Evolutionary conservation across 2,797 vertebrate species (phyloP), one percentile per base, ranked within the genome.

Genomic region (Xyrichtys novacula): DNA sequence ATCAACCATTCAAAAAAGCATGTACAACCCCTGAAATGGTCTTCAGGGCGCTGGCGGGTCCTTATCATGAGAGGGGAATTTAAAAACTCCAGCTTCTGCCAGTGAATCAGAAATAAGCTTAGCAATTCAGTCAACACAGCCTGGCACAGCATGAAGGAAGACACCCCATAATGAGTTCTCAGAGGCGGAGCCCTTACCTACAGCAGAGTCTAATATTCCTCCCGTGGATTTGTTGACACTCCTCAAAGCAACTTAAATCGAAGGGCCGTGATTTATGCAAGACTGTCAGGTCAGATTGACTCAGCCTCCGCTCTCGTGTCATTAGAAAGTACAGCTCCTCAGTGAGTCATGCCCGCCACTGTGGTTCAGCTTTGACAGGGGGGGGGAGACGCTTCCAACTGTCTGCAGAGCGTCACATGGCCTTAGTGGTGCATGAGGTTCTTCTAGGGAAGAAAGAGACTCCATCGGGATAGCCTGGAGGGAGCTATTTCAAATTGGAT

Each of bases 211-310:
- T 88, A 87, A 89, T 88, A 84, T 88, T 89, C 76, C 88, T 87
- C 88, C 85, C 53, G 77, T 83, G 80, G 85, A 85, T 91, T 85
- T 89, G 89, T 89, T 88, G 90, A 90, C 88, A 77, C 79, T 88
- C 84, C 86, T 91, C 89, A 86, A 87, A 90, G 89, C 80, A 88
- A 90, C 89, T 91, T 88, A 90, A 90, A 89, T 87, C 47, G 85
- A 83, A 85, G 84, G 87, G 81, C 79, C 49, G 70, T 83, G 90
- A 90, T 91, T 89, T 91, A 85, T 88, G 86, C 88, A 87, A 90
- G 85, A 85, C 87, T 92, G 91, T 93, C 91, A 90, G 86, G 90
- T 91, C 84, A 85, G 77, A 91, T 93, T 81, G 89, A 87, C 88
- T 91, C 88, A 89, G 87, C 85, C 80, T 80, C 84, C 42, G 73